Conservation (phyloP, 2,888 invertebrate genomes). For the Dasypolia templi region DNA sequence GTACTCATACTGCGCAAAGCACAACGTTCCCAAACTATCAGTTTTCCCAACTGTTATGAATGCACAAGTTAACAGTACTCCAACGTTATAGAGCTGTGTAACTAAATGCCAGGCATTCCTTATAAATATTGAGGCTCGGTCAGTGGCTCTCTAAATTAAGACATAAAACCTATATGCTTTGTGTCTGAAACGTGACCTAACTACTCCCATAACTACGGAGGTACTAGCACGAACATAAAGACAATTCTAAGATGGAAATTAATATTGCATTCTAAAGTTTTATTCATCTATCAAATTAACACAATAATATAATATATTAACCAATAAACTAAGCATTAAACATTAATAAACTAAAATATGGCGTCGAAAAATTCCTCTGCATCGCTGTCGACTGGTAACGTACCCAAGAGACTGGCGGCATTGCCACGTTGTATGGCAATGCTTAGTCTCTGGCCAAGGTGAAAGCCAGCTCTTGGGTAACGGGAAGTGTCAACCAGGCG, state of each 20-base stretch:
- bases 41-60: background rate
- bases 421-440: too few relatives aligned
- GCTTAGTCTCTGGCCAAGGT: too few relatives aligned
- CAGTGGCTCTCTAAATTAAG: slow-evolving; percentile 82
- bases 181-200: slow-evolving; percentile 83
- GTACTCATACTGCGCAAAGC: background rate
- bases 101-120: slow-evolving; percentile 63
- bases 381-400: too few relatives aligned
- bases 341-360: too few relatives aligned
- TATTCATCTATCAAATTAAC: too few relatives aligned
- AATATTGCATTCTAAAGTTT: background rate
- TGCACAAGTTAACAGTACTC: slow-evolving; percentile 26
- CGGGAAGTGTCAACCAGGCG: too few relatives aligned
- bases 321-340: too few relatives aligned
- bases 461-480: too few relatives aligned
- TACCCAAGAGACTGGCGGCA: too few relatives aligned
- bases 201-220: slow-evolving; percentile 76
- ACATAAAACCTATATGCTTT: slow-evolving; percentile 85
- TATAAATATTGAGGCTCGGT: slow-evolving; percentile 67
- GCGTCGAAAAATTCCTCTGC: too few relatives aligned
- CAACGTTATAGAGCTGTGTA: slow-evolving; percentile 35
- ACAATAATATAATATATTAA: too few relatives aligned
- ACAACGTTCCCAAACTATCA: background rate
- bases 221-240: slow-evolving; percentile 69
- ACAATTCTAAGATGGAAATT: slow-evolving; percentile 11